phyloP scores from a whole-genome alignment of 2,888 invertebrate species.

The Gymnosoma rotundatum region DNA sequence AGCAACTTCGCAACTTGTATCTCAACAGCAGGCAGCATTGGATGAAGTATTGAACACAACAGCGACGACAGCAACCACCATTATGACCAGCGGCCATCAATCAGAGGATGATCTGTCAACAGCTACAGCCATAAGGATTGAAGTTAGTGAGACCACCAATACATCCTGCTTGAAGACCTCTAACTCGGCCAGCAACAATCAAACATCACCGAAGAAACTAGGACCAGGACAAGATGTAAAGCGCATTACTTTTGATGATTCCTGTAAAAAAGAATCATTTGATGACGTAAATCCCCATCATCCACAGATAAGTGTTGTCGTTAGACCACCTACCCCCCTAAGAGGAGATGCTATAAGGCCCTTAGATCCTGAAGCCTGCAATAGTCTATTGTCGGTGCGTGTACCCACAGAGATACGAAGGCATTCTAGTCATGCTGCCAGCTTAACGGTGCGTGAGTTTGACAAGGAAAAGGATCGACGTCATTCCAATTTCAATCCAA shows the following conservation, averaged over 20 bases:
- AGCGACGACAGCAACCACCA: slow-evolving; percentile 71
- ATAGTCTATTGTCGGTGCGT: slow-evolving; percentile 78
- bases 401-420: slow-evolving; percentile 80
- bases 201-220: slow-evolving; percentile 77
- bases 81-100: slow-evolving; percentile 62
- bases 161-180: slow-evolving; percentile 69
- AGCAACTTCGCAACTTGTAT: slow-evolving; percentile 77
- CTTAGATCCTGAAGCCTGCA: slow-evolving; percentile 79
- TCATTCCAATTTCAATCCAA: slow-evolving; percentile 84
- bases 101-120: slow-evolving; percentile 77
- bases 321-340: slow-evolving; percentile 89
- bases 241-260: slow-evolving; percentile 83
- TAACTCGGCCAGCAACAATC: slow-evolving; percentile 6
- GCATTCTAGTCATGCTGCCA: slow-evolving; percentile 82
- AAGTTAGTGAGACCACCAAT: slow-evolving; percentile 74
- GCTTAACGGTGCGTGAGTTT: slow-evolving; percentile 83
- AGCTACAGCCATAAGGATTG: slow-evolving; percentile 77
- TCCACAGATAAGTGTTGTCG: slow-evolving; percentile 88
- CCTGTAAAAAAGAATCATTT: slow-evolving; percentile 83
- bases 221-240: slow-evolving; percentile 81
- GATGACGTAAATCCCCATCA: slow-evolving; percentile 82
- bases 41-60: slow-evolving; percentile 72
- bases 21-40: slow-evolving; percentile 78
- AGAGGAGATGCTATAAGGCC: slow-evolving; percentile 85
- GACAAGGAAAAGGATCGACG: slow-evolving; percentile 82